phyloP scores from a whole-genome alignment of 2,888 invertebrate genomes.

The Leucania comma region DNA sequence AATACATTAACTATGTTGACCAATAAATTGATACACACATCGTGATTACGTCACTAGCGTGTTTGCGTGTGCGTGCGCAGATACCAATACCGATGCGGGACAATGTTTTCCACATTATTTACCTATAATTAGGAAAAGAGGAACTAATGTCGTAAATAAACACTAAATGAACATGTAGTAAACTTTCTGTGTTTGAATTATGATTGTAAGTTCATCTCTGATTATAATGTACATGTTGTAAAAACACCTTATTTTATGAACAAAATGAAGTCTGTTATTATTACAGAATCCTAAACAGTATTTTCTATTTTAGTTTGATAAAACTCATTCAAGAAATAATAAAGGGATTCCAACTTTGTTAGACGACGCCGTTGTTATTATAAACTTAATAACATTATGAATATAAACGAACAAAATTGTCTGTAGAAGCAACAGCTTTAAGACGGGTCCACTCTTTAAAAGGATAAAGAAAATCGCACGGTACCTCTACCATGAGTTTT shows the following conservation, averaged over 20 bases:
- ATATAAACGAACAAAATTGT: conserved; percentile 35
- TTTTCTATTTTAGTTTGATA: conserved; percentile 23
- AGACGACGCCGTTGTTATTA: conserved; percentile 18
- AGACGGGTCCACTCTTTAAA: conserved; percentile 21
- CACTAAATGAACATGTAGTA: too few relatives aligned
- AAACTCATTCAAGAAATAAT: conserved; percentile 38
- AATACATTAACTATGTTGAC: too few relatives aligned
- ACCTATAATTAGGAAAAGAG: too few relatives aligned
- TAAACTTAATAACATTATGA: conserved; percentile 36
- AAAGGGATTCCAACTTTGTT: conserved; percentile 20
- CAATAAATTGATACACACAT: too few relatives aligned
- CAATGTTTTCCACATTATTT: too few relatives aligned
- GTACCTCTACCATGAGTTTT: too few relatives aligned
- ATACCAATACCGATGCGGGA: too few relatives aligned
- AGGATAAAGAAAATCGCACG: conserved; percentile 7
- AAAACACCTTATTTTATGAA: neutral
- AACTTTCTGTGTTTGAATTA: too few relatives aligned
- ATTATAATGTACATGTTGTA: neutral
- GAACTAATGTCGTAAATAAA: too few relatives aligned
- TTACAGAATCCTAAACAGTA: conserved; percentile 2
- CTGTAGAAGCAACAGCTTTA: conserved; percentile 3
- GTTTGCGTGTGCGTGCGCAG: too few relatives aligned
- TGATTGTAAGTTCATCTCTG: too few relatives aligned
- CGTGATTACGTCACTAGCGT: too few relatives aligned
- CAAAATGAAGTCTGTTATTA: neutral